These are phyloP conservation scores for Cebidichthys violaceus DNA, from an alignment of 2,113 vertebrate species.

Conservation along the genomic window DNA sequence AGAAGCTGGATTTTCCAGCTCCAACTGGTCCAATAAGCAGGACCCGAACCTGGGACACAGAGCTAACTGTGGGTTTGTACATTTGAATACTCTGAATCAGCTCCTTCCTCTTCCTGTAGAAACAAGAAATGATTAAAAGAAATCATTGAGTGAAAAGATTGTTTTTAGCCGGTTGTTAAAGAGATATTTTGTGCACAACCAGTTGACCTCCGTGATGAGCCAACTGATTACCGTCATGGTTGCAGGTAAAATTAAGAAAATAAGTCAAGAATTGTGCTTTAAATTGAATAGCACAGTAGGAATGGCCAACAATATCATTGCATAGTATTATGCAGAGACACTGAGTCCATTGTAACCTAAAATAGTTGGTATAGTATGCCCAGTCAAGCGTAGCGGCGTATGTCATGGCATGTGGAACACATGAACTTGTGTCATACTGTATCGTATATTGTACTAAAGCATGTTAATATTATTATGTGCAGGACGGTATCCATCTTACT, in stretches of 20 bases:
- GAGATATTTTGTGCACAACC: not conserved
- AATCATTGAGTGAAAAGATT: not conserved
- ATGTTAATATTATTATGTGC: too few species aligned
- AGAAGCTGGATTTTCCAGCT: conserved; percentile 75
- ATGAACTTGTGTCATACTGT: not conserved
- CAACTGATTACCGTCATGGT: too few species aligned
- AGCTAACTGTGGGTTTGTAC: conserved; percentile 29
- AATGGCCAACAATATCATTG: not conserved
- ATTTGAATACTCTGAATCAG: conserved; percentile 38
- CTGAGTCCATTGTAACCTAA: not conserved
- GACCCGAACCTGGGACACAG: conserved; percentile 48
- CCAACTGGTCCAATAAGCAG: conserved; percentile 61
- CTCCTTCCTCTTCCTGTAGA: conserved; percentile 35
- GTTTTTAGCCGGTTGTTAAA: conserved; percentile 31
- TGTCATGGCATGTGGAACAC: not conserved
- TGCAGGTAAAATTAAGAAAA: not conserved
- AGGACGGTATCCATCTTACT: conserved; percentile 49
- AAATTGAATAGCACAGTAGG: not conserved
- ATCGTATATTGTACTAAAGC: not conserved
- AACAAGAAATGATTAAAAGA: conserved; percentile 3
- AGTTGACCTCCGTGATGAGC: not conserved
- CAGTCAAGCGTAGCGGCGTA: not conserved
- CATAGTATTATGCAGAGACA: not conserved
- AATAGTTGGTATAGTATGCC: not conserved
- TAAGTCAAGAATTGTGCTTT: not conserved